Evolutionary conservation across 1,140 invertebrate species (phyloP).

Genomic region (Brachionus asplanchnoidis): DNA sequence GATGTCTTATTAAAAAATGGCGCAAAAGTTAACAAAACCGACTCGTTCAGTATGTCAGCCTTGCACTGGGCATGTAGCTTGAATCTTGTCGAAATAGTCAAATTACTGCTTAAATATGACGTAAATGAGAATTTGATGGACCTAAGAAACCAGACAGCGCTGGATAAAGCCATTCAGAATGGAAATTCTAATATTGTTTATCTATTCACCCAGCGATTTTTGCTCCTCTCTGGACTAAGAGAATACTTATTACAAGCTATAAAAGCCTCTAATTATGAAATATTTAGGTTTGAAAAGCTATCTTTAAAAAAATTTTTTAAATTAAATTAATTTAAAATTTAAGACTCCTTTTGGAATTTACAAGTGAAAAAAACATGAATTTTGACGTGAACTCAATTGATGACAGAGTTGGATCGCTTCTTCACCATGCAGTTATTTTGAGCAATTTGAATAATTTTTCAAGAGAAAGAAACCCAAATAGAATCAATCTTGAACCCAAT

Average conservation of each 20-base stretch:
- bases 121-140: constrained; percentile 14
- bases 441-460: constrained; percentile 13
- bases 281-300: not conserved
- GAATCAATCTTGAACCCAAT: not conserved
- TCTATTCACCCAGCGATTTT: constrained; percentile 8
- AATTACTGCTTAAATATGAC: constrained; percentile 9
- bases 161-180: constrained; percentile 30
- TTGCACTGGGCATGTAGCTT: constrained; percentile 21
- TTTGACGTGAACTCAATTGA: constrained; percentile 31
- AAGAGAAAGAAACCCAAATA: not conserved
- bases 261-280: not conserved
- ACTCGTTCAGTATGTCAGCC: constrained; percentile 37
- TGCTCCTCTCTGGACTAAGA: not conserved
- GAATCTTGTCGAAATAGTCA: constrained; percentile 8
- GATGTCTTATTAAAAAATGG: not conserved
- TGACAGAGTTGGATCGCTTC: constrained; percentile 21
- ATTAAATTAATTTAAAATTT: not conserved
- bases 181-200: constrained; percentile 21
- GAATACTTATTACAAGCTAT: constrained; percentile 18
- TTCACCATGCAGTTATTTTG: constrained; percentile 31
- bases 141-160: not conserved
- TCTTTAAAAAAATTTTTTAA: not conserved
- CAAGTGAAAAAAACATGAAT: not conserved
- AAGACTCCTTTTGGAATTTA: constrained; percentile 3
- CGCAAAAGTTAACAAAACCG: constrained; percentile 34